Base-by-base conservation (phyloP, 2,888 invertebrate genomes). In the Thymelicus sylvestris region DNA sequence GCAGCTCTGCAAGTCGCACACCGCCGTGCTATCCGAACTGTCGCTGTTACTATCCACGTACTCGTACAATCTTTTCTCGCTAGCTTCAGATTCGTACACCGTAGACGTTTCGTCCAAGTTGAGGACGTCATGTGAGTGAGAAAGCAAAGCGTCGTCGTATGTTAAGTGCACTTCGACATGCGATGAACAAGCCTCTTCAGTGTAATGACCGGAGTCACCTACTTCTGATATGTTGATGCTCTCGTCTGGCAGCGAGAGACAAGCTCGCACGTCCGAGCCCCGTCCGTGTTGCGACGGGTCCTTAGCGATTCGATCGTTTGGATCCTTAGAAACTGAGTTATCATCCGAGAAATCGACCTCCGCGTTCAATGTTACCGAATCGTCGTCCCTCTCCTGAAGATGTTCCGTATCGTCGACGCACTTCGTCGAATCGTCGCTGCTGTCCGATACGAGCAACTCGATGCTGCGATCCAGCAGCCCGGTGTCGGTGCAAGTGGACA, bases 341-440 rank as follows among this genome's bases (percentile, higher is more conserved):
- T 91, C 92, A 38, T 92, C 92, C 0, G 93, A 91, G 44, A 93
- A 76, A 55, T 93, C 91, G 3, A 80, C 87, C 31, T 92, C 92
- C 1, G 90, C 91, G 75, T 92, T 92, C 3, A 93, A 82, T 7
- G 92, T 93, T 7, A 90, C 86, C 3, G 89, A 88, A 74, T 90
- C 88, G 68, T 89, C 79, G 59, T 86, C 86, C 71, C 78, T 84
- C 66, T 86, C 88, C n/a, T 86, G 84, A 76, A 87, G 76, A 66
- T 86, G 84, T 73, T 91, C 92, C 44, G 89, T 80, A 72, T 92
- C 92, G 57, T 92, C 92, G 44, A 90, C 85, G 78, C 93, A 93
- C 80, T 92, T 89, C 3, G 93, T 93, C 63, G 92, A 92, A 75
- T 92, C 93, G 67, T 93, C 92, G 74, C 91, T 90, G 74, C 92